phyloP scores from a whole-genome alignment of 2,113 vertebrate genomes.

The Psammodynastes pulverulentus region DNA sequence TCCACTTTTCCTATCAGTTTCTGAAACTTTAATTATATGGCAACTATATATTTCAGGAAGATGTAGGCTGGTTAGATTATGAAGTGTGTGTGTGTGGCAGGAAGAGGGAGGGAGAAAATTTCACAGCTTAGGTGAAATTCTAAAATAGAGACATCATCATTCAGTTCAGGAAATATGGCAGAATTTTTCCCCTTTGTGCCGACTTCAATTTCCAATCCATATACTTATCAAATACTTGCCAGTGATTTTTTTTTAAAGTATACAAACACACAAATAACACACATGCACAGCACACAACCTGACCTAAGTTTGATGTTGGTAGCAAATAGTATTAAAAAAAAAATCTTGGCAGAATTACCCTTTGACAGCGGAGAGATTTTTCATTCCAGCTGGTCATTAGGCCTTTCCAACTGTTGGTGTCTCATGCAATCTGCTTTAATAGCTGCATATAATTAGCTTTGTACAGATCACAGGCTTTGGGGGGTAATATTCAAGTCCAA shows the following conservation, averaged over 20 bases:
- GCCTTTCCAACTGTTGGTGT: slow-evolving; percentile 72
- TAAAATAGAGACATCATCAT: not conserved
- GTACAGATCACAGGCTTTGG: slow-evolving; percentile 63
- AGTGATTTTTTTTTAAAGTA: slow-evolving; percentile 30
- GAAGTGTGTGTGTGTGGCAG: not conserved
- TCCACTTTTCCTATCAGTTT: not conserved
- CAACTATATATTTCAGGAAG: not conserved
- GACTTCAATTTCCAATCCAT: not conserved
- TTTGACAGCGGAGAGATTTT: slow-evolving; percentile 58
- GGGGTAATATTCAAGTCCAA: slow-evolving; percentile 54
- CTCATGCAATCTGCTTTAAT: slow-evolving; percentile 70
- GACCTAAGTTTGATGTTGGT: slow-evolving; percentile 49
- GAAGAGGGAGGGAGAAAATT: not conserved
- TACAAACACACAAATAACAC: slow-evolving; percentile 1
- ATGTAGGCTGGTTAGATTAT: not conserved
- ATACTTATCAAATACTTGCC: not conserved
- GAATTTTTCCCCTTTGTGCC: not conserved
- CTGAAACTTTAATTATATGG: not conserved
- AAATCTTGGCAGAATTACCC: slow-evolving; percentile 62
- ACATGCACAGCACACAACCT: not conserved
- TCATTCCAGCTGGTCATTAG: slow-evolving; percentile 72
- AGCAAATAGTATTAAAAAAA: slow-evolving; percentile 55
- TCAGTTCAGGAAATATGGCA: not conserved
- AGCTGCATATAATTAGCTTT: slow-evolving; percentile 69
- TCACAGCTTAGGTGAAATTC: not conserved